Conservation (phyloP, 1,140 invertebrate species). For the Ceratina calcarata region DNA sequence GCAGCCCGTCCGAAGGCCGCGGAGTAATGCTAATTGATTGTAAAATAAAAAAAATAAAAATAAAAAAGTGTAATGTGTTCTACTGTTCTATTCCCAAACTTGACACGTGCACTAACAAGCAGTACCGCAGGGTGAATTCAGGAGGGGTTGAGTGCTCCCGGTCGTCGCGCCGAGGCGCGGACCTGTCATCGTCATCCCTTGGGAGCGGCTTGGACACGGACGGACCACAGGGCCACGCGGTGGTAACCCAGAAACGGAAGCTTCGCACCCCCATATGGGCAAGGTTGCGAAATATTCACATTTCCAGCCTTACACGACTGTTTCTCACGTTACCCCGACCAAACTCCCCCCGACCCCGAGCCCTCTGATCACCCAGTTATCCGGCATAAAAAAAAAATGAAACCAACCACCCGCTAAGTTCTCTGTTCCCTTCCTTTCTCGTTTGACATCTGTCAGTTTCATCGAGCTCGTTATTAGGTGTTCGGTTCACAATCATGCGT, state of each 20-base stretch:
- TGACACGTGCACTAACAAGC: slow-evolving; percentile 75
- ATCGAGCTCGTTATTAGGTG: slow-evolving; percentile 18
- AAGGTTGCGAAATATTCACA: slow-evolving; percentile 82
- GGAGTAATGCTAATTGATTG: slow-evolving; percentile 31
- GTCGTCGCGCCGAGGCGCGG: slow-evolving; percentile 76
- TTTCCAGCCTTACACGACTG: slow-evolving; percentile 68
- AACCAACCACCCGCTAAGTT: neutral
- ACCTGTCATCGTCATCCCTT: slow-evolving; percentile 72
- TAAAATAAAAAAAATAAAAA: slow-evolving; percentile 23
- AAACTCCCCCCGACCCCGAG: neutral
- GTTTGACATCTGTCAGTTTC: slow-evolving; percentile 31
- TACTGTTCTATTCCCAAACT: slow-evolving; percentile 62
- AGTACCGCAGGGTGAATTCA: slow-evolving; percentile 79
- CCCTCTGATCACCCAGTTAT: neutral
- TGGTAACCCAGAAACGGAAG: slow-evolving; percentile 83
- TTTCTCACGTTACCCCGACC: slow-evolving; percentile 15
- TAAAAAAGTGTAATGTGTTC: slow-evolving; percentile 62
- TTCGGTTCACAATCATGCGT: slow-evolving; percentile 37
- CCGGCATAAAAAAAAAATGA: slow-evolving; percentile 4
- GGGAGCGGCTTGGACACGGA: slow-evolving; percentile 75
- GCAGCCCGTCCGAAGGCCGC: too few relatives aligned
- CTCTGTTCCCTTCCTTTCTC: neutral
- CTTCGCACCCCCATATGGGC: slow-evolving; percentile 88
- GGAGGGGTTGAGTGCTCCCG: slow-evolving; percentile 76
- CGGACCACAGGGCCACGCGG: slow-evolving; percentile 77